Base-by-base conservation (phyloP, 2,113 vertebrate species). In the Myrmophylax atrothorax region DNA sequence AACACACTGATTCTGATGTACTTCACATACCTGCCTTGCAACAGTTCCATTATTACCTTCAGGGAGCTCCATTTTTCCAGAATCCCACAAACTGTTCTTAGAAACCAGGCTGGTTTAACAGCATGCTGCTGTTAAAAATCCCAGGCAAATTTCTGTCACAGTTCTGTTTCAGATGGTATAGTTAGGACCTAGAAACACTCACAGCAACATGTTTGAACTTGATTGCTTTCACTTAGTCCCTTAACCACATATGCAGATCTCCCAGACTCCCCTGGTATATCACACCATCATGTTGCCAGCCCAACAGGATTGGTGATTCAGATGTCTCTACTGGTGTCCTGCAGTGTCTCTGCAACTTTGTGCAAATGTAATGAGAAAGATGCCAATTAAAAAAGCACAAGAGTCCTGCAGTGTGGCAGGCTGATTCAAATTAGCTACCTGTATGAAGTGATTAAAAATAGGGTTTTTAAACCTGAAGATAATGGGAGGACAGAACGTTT, bases 341-440 rank as follows among this genome's bases (percentile, higher is more conserved):
- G 96, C 84, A 96, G 95, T 72, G 97, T 86, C 73, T 94, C 90
- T 93, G 63, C 94, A 97, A 94, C 88, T 94, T 97, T 94, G 95
- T 94, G 96, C 86, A 96, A 96, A 96, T 23, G 12, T 96, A 97
- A 96, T 86, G 92, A 97, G 96, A 97, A 97, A 96, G 94, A 97
- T 87, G 79, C 75, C 95, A 98, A 95, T 97, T 97, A 93, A 96
- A 95, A 97, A 95, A 91, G 82, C 70, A 87, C 82, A 83, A 85
- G 91, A 96, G 78, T 69, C 94, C 95, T 92, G 93, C 85, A 97
- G 90, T 12, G 92, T 97, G 84, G 94, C 93, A 97, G 95, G 79
- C 73, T 77, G 87, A 95, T 97, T 97, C 92, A 96, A 96, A 97
- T 97, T 93, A 97, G 75, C 75, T 97, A 97, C 94, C 90, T 96